Percentiles rank a stretch among this genome's conserved stretches.
These are phyloP conservation scores for Zootoca vivipara DNA, from an alignment of 2,113 vertebrate genomes.

Conservation along the genomic window DNA sequence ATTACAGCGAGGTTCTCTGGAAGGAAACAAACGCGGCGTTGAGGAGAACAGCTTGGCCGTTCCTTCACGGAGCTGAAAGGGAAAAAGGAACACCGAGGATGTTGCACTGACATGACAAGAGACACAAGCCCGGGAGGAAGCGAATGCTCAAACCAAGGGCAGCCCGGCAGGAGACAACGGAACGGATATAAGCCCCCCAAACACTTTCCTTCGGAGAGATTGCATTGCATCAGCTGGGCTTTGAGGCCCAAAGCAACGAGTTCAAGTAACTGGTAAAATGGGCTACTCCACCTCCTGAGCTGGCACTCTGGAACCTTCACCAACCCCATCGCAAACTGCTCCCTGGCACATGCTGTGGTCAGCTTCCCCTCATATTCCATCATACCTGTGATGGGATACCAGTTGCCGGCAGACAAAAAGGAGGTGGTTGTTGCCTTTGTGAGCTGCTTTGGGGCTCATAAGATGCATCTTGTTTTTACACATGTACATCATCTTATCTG, in stretches of 20 bases:
- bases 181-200: fast-evolving
- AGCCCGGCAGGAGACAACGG: neutral
- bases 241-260: neutral
- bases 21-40: neutral
- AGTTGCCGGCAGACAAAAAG: no score
- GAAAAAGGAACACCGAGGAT: neutral
- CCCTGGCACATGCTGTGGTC: neutral
- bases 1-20: neutral
- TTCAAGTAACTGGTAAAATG: neutral
- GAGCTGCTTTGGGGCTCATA: no score
- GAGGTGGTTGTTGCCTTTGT: no score
- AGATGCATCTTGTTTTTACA: no score
- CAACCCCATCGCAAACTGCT: neutral
- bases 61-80: neutral
- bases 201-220: neutral
- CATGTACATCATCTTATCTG: no score
- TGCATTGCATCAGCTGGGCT: neutral
- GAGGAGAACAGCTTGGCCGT: neutral
- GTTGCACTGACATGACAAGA: fast-evolving
- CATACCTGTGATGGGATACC: no score
- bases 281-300: neutral
- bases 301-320: neutral
- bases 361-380: no score
- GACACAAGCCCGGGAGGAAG: fast-evolving
- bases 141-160: neutral